Conservation (phyloP, 2,888 invertebrate genomes). For the Drosophila gaucha region DNA sequence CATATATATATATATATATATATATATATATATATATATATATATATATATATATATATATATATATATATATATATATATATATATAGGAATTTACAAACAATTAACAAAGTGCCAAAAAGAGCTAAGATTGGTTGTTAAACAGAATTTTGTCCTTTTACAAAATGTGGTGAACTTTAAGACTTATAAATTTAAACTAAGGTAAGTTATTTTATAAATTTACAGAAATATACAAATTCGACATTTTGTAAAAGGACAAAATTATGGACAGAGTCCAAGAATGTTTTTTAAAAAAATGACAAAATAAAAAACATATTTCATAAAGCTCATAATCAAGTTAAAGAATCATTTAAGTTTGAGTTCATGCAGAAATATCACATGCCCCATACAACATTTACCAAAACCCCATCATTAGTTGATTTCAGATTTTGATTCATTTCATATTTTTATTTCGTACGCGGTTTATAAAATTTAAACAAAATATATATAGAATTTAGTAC, state of each 20-base stretch:
- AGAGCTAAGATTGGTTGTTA: conserved; percentile 8
- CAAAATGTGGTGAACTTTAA: conserved; percentile 11
- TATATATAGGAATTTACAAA: conserved; percentile 16
- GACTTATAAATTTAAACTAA: not conserved
- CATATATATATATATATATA: too few relatives aligned
- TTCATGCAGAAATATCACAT: conserved; percentile 24
- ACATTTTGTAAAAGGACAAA: conserved; percentile 57
- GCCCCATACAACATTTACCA: conserved; percentile 47
- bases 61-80: conserved; percentile 61
- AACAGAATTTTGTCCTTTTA: conserved; percentile 64
- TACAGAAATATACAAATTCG: not conserved
- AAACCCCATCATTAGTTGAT: conserved; percentile 42
- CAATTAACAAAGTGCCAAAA: conserved; percentile 8
- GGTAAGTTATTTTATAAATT: conserved; percentile 49
- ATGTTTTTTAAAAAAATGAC: not conserved
- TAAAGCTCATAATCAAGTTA: conserved; percentile 46
- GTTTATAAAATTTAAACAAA: conserved; percentile 20
- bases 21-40: too few relatives aligned
- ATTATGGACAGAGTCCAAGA: conserved; percentile 29
- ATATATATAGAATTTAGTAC: conserved; percentile 26
- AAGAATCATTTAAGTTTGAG: conserved; percentile 12
- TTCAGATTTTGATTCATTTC: conserved; percentile 50
- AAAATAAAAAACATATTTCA: conserved; percentile 39
- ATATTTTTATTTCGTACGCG: conserved; percentile 40
- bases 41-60: too few relatives aligned